These are phyloP conservation scores for mouse (Mus musculus) DNA, from an alignment of 2,113 vertebrate genomes.

Conservation along the genomic window DNA sequence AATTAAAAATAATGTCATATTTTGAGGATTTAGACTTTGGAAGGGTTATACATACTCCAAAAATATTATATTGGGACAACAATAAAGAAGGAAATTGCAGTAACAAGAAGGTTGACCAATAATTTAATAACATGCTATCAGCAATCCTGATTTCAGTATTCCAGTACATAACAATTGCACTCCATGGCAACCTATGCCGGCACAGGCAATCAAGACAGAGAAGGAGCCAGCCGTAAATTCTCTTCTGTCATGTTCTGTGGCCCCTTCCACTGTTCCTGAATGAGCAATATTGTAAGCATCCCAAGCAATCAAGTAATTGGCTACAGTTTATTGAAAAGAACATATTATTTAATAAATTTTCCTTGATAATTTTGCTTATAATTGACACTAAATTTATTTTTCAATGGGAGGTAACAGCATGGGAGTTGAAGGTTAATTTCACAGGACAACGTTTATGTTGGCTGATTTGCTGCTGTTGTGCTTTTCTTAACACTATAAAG, in stretches of 20 bases:
- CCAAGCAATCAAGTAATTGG: neutral
- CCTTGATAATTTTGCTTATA: neutral
- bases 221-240: neutral
- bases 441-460: neutral
- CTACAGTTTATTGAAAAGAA: neutral
- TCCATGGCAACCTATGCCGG: neutral
- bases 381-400: slow-evolving; percentile 31
- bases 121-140: no score
- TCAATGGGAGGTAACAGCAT: neutral
- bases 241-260: no score
- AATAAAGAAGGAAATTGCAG: neutral
- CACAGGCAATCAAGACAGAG: neutral
- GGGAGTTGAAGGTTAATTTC: slow-evolving; percentile 2
- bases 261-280: neutral
- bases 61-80: neutral
- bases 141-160: neutral
- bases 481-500: slow-evolving; percentile 1
- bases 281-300: neutral
- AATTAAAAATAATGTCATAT: neutral
- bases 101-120: neutral
- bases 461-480: neutral
- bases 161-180: no score
- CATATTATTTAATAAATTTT: slow-evolving; percentile 26
- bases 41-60: neutral
- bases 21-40: neutral